These are phyloP conservation scores for Lepidothrix coronata DNA, from an alignment of 2,113 vertebrate genomes.

Conservation along the genomic window DNA sequence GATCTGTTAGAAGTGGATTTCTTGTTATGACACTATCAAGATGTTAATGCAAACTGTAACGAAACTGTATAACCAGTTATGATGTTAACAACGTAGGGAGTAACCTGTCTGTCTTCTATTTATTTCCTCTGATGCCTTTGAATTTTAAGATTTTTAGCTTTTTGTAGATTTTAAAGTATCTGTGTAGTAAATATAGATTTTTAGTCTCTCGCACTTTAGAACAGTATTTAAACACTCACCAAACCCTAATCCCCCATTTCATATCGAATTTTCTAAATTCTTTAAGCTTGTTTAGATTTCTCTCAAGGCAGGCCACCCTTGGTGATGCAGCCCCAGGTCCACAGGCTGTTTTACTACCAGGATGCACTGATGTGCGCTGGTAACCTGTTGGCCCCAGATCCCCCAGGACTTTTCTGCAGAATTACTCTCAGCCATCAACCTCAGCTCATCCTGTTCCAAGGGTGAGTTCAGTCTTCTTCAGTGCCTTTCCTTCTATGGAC, in stretches of 20 bases:
- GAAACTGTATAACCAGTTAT: not conserved
- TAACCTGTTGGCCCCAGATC: not conserved
- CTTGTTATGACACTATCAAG: not conserved
- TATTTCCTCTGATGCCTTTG: not conserved
- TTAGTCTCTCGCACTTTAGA: no score
- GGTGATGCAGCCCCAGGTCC: not conserved
- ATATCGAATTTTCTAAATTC: no score
- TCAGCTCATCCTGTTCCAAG: not conserved
- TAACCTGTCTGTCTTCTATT: not conserved
- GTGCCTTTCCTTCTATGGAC: not conserved
- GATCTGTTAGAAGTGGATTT: not conserved
- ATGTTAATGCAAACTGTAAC: not conserved
- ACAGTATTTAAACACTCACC: no score
- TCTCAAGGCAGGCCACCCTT: no score
- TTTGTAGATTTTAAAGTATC: no score
- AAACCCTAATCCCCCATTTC: no score
- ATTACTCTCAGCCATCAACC: not conserved
- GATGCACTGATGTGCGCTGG: not conserved
- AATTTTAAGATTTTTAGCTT: no score
- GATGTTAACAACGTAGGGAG: not conserved
- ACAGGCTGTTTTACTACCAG: fast-evolving
- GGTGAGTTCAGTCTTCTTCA: not conserved
- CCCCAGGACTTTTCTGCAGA: not conserved
- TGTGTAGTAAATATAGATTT: no score
- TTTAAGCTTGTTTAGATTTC: no score